Evolutionary conservation across 2,888 invertebrate genomes (phyloP), one percentile per base, ranked within the genome.

Genomic region (Hypena proboscidalis): DNA sequence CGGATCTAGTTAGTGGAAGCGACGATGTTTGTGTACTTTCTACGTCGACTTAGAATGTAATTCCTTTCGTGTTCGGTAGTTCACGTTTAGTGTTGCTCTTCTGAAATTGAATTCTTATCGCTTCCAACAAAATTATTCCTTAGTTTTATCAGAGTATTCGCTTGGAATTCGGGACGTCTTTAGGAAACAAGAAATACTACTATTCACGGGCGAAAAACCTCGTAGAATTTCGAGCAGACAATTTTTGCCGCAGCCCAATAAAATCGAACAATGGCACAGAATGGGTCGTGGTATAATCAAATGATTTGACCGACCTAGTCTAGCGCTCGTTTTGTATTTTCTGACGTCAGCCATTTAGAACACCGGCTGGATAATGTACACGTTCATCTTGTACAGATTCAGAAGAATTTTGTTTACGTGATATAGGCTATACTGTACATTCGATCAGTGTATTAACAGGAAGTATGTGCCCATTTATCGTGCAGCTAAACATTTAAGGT

Each of bases 1-100:
- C 50, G 41, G 47, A 58, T 58, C 67, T 59, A 64, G 58, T 64
- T 58, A 62, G 63, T 46, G 44, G 38, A 42, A 62, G 50, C 55
- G 44, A 35, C 32, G 51, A 34, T 55, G 57, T 61, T 51, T 54
- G 53, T 60, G 43, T 58, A 46, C 56, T 49, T 45, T 55, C 42
- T 43, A 47, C 37, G 45, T 50, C 52, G 39, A 56, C 52, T 53
- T 46, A 43, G 65, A 62, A 64, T 52, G 52, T 61, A 61, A 61
- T 65, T 52, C 57, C 55, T 54, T 48, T 61, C 42, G 39, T 46
- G 22, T 34, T 38, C 39, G 29, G 43, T 48, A 58, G 42, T 45
- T 59, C 37, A 41, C 51, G 48, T 38, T 33, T 45, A 45, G 45
- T 13, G 47, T 11, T 32, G 10, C 11, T 32, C 26, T 8, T 44